Evolutionary conservation across 2,113 vertebrate species (phyloP), one percentile per base, ranked within the genome.

Genomic region (Sylvietta virens): DNA sequence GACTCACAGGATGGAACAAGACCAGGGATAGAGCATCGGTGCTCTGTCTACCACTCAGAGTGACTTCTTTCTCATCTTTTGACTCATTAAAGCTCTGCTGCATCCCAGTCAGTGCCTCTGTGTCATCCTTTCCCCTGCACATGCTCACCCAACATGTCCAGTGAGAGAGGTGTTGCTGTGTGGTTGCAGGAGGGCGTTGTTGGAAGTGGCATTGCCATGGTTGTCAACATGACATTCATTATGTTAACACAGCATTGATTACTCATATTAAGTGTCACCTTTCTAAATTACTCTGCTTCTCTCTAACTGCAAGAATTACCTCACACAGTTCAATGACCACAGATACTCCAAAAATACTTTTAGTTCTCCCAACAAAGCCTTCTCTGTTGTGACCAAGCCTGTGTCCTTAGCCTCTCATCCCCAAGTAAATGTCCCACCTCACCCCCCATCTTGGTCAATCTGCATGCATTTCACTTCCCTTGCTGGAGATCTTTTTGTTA

Each of bases 1-100:
- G 2, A 58, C n/a, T 3, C 39, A 3, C 5, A 33, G 12, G 44
- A 17, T n/a, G 19, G 8, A 13, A 13, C 26, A 0, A 5, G 11
- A 13, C 20, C 27, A 21, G 13, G 7, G 4, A 67, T 1, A 1
- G 24, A 71, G 31, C 60, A 61, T 5, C 0, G 1, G 4, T 21
- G 13, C 51, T 56, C 51, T 54, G 7, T 72, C 70, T 72, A 27
- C 24, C 70, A 21, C 18, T 57, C 31, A 28, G 39, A 56, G 24
- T n/a, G 18, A 44, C 31, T n/a, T n/a, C 23, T 27, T 73, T 27
- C 17, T 44, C 31, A 73, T n/a, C 30, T 51, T 51, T 40, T 57
- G 8, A 58, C 3, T 45, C 37, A 85, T 39, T 91, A 91, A 91
- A 85, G 3, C 24, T 84, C 42, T 78, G 11, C 4, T 85, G 58